Percentiles rank a stretch among this genome's conserved stretches.
Conservation (phyloP, 1,140 invertebrate genomes). For the Xylocopa sonorina region DNA sequence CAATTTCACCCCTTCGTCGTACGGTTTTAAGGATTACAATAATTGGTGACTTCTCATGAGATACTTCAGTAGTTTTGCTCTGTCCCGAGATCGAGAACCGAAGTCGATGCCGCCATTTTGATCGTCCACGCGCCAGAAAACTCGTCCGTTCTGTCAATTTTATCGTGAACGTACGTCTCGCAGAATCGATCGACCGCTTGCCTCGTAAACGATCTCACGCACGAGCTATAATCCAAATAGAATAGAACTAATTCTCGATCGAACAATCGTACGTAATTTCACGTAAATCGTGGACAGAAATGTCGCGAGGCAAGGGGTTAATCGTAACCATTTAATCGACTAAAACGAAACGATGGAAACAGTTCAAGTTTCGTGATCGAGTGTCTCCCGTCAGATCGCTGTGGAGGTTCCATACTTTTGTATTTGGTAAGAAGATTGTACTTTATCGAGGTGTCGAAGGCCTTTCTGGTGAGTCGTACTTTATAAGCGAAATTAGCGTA, state of each 20-base stretch:
- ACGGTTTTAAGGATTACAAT: slow-evolving; percentile 70
- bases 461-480: slow-evolving; percentile 31
- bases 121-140: background rate
- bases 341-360: background rate
- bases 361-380: too few species aligned
- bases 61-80: slow-evolving; percentile 71
- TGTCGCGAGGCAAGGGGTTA: too few species aligned
- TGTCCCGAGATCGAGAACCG: slow-evolving; percentile 56
- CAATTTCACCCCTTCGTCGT: slow-evolving; percentile 56
- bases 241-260: too few species aligned
- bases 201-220: too few species aligned
- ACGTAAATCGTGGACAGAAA: too few species aligned
- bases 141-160: background rate
- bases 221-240: too few species aligned
- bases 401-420: slow-evolving; percentile 10
- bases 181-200: too few species aligned
- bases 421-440: slow-evolving; percentile 33
- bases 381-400: background rate
- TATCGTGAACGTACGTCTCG: background rate
- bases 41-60: slow-evolving; percentile 78
- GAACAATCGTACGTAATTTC: too few species aligned
- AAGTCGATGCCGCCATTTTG: slow-evolving; percentile 38
- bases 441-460: slow-evolving; percentile 34
- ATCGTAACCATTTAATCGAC: too few species aligned
- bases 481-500: slow-evolving; percentile 18